Base-by-base conservation (phyloP, 2,888 invertebrate species). In the Caenorhabditis zanzibari region DNA sequence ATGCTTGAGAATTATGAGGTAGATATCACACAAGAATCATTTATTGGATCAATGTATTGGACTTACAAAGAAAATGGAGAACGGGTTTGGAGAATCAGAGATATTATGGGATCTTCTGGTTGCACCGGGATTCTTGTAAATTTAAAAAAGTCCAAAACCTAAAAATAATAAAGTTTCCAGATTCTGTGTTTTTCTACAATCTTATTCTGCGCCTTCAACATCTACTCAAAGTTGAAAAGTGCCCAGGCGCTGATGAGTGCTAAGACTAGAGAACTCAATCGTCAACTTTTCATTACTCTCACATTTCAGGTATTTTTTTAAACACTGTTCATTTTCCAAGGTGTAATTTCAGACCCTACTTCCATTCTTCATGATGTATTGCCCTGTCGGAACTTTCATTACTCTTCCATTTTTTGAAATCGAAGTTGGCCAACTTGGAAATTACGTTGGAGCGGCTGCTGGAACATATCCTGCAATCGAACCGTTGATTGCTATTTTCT, bases 301-400 rank as follows among this genome's bases (percentile, higher is more conserved):
- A 54, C 47, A 0, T 58, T 81, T 16, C 81, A 81, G 56, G 81
- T 63, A 26, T 6, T 24, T 41, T n/a, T n/a, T n/a, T n/a, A 44
- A 44, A 44, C 28, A 19, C 0, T 28, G 12, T 14, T 7, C 32
- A 1, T 56, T 41, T 58, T 32, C 7, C 47, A 19, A 22, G 35
- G 14, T 14, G 6, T 0, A 41, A 24, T 56, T 56, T 16, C 64
- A 79, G 79, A 79, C 79, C 16, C 47, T 79, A 2, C 72, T 79
- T 1, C 79, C 79, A 38, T 79, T 79, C 16, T 35, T 79, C 41
- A 63, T 79, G 64, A 79, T 79, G 79, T 79, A 79, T 41, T 58
- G 64, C 28, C 79, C 79, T 1, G 79, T 79, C 16, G 79, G 79
- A 24, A 32, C 58, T 5, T 28, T 79, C 5, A 56, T 79, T 9